These are phyloP conservation scores for Aptenodytes forsteri DNA, from an alignment of 2,113 vertebrate genomes.

Conservation along the genomic window DNA sequence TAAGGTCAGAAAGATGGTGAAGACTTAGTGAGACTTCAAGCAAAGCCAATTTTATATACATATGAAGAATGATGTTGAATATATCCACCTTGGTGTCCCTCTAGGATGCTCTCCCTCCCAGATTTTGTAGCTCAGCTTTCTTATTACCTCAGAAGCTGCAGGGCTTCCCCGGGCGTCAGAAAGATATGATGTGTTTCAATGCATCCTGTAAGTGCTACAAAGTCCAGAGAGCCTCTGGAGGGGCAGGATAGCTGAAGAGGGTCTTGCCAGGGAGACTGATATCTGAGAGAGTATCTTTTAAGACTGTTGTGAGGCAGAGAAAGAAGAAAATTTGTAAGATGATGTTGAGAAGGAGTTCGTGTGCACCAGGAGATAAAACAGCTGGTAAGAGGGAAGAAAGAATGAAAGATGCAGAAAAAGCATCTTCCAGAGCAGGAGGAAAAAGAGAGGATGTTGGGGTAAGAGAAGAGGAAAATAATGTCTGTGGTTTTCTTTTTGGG, in stretches of 20 bases:
- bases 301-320: background rate
- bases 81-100: background rate
- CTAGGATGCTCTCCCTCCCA: background rate
- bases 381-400: background rate
- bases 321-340: background rate
- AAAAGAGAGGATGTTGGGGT: background rate
- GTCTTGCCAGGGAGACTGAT: background rate
- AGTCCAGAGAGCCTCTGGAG: background rate
- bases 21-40: background rate
- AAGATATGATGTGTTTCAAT: background rate
- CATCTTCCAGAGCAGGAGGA: background rate
- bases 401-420: background rate
- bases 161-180: background rate
- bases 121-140: background rate
- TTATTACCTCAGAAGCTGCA: background rate
- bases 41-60: background rate
- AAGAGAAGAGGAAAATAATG: background rate
- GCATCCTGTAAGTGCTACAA: background rate
- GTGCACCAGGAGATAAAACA: background rate
- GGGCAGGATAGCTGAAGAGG: background rate
- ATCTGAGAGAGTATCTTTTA: background rate
- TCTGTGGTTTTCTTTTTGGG: background rate
- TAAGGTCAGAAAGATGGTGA: background rate
- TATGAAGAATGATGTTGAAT: background rate
- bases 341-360: background rate